Conservation (phyloP, 2,888 invertebrate species). For the Eulithis prunata region DNA sequence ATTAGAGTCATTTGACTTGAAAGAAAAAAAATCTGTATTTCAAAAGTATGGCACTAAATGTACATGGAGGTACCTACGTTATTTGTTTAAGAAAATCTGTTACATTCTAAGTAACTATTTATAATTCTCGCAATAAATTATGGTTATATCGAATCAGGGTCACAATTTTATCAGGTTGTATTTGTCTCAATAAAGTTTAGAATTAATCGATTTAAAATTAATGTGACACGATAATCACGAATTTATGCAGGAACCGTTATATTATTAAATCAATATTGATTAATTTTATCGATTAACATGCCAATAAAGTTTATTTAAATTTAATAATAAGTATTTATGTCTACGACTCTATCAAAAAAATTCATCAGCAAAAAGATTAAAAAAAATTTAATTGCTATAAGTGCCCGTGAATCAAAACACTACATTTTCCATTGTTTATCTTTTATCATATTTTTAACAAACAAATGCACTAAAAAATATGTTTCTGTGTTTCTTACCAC, state of each 20-base stretch:
- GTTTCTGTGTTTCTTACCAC: too few species aligned
- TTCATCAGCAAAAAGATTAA: too few species aligned
- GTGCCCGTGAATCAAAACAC: too few species aligned
- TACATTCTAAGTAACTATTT: not conserved
- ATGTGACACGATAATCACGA: constrained; percentile 31
- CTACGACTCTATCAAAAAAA: not conserved
- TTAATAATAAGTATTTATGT: not conserved
- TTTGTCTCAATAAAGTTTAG: constrained; percentile 26
- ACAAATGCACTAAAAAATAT: too few species aligned
- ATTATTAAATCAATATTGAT: constrained; percentile 40
- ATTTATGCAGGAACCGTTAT: constrained; percentile 28
- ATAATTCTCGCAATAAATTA: constrained; percentile 7
- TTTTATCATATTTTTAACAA: too few species aligned
- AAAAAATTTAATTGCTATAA: too few species aligned
- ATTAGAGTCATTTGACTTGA: too few species aligned
- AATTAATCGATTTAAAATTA: constrained; percentile 26
- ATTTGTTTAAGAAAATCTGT: too few species aligned
- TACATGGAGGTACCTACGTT: too few species aligned
- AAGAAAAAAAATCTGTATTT: too few species aligned
- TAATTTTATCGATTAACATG: constrained; percentile 43
- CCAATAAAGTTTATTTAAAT: constrained; percentile 22
- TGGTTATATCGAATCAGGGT: constrained; percentile 12
- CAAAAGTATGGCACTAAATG: too few species aligned
- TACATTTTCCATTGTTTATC: too few species aligned
- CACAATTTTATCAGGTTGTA: constrained; percentile 28